Conservation (phyloP, 1,140 invertebrate genomes). For the Hormaphis cornu region DNA sequence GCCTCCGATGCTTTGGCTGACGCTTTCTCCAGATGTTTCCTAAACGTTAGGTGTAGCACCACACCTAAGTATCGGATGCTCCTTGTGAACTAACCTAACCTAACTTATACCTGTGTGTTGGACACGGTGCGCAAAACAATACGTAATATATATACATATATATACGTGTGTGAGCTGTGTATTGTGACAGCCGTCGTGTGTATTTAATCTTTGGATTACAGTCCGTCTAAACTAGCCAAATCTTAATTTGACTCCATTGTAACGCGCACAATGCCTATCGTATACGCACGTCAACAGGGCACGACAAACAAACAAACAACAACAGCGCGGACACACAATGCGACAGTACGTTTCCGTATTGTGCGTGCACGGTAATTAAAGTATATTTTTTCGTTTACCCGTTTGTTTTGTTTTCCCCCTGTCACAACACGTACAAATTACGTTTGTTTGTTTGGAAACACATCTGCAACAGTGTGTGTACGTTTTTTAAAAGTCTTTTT, state of each 20-base stretch:
- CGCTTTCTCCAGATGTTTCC: too few relatives aligned
- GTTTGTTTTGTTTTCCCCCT: background rate
- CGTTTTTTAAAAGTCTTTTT: too few relatives aligned
- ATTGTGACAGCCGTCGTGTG: background rate
- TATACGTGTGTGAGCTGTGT: too few relatives aligned
- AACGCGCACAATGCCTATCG: too few relatives aligned
- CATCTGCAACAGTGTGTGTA: background rate
- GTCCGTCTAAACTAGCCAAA: slow-evolving; percentile 12
- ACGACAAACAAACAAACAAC: too few relatives aligned
- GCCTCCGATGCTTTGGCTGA: too few relatives aligned
- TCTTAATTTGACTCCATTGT: slow-evolving; percentile 28
- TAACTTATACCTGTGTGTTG: too few relatives aligned
- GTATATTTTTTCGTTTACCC: background rate
- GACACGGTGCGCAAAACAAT: too few relatives aligned
- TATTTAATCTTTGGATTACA: background rate
- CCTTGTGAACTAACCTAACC: too few relatives aligned
- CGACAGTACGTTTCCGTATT: slow-evolving; percentile 26
- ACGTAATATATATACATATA: too few relatives aligned
- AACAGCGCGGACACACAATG: background rate
- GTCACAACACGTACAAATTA: background rate
- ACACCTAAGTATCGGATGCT: too few relatives aligned
- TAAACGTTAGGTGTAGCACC: too few relatives aligned
- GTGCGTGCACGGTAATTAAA: slow-evolving; percentile 13
- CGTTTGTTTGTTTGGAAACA: background rate
- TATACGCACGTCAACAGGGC: background rate